Evolutionary conservation across 2,797 vertebrate genomes (phyloP), one percentile per base, ranked within the genome.

Genomic region (Acestrorhynchus altus): DNA sequence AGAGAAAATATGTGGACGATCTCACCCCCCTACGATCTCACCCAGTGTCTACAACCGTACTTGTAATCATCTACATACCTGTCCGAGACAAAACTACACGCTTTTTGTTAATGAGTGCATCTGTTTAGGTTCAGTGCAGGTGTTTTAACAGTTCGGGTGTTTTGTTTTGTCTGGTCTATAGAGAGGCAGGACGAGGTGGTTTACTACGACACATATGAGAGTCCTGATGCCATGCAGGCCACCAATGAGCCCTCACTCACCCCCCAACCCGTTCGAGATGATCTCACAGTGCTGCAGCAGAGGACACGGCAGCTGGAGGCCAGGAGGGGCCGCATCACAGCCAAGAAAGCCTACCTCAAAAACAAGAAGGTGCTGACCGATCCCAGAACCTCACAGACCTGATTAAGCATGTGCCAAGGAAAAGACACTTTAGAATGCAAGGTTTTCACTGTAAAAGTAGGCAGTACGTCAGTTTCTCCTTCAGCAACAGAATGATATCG

Each of bases 321-420:
- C 67, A 95, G 95, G 51, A 91, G 97, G 78, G 97, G 97, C 13
- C 96, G 96, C 76, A 98, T 98, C 91, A 97, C 96, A 39, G 93
- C 97, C 89, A 98, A 98, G 93, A 99, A 97, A 92, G 96, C 95
- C 94, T 98, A 98, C 96, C 98, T 99, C 95, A 97, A 96, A 93
- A 98, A 96, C 89, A 99, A 99, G 91, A 99, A 98, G 96, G 98
- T 96, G 82, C 46, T 51, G 71, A 26, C 0, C 47, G 35, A 18
- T 57, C 65, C 35, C 44, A 35, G 31, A 35, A 35, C 6, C 6
- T 2, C 31, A 2, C 6, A 35, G 31, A 6, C 31, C 31, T 35
- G 2, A 35, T 35, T 35, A 35, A 35, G 2, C 31, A 35, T 35
- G 31, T 35, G 31, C 2, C 31, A 20, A 7, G 8, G 18, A 16